Evolutionary conservation across 2,797 vertebrate species (phyloP).

Genomic region (Carduelis carduelis): DNA sequence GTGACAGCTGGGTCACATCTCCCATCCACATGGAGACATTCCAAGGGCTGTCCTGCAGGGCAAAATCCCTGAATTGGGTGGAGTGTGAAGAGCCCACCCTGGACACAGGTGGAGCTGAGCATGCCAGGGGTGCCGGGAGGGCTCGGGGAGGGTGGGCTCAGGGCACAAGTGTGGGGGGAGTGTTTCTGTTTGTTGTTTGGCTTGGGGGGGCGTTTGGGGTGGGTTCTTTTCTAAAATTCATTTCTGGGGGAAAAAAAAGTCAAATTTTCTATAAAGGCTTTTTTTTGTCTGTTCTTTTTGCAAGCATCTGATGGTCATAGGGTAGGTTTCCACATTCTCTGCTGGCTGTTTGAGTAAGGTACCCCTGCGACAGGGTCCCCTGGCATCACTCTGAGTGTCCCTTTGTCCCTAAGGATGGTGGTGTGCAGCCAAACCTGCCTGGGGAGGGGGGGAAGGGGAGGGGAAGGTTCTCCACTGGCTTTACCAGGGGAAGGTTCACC

Average conservation of each 20-base stretch:
- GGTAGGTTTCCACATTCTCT: slow-evolving; percentile 70
- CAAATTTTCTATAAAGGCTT: slow-evolving; percentile 54
- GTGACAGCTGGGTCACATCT: background rate
- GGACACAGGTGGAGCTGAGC: background rate
- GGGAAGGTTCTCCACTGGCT: background rate
- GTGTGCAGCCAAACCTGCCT: background rate
- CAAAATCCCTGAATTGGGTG: background rate
- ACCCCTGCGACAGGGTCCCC: slow-evolving; percentile 1
- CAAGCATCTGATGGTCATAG: slow-evolving; percentile 74
- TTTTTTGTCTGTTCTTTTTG: slow-evolving; percentile 72
- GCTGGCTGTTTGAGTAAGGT: slow-evolving; percentile 36
- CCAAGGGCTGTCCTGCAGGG: accelerated
- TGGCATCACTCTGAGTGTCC: background rate
- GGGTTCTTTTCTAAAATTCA: background rate
- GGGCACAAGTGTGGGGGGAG: background rate
- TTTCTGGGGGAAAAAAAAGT: background rate
- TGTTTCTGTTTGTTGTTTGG: background rate
- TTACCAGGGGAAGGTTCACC: background rate
- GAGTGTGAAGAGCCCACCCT: background rate
- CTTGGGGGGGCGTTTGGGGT: background rate
- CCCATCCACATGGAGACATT: accelerated
- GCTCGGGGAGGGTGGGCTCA: accelerated
- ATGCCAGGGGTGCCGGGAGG: accelerated
- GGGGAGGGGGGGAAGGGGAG: background rate
- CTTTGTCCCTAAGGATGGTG: background rate